A percentile compares a stretch with the other conserved stretches of the same genome.
Evolutionary conservation across 2,888 invertebrate species (phyloP).

Genomic region (Lycocerus yunnanus): DNA sequence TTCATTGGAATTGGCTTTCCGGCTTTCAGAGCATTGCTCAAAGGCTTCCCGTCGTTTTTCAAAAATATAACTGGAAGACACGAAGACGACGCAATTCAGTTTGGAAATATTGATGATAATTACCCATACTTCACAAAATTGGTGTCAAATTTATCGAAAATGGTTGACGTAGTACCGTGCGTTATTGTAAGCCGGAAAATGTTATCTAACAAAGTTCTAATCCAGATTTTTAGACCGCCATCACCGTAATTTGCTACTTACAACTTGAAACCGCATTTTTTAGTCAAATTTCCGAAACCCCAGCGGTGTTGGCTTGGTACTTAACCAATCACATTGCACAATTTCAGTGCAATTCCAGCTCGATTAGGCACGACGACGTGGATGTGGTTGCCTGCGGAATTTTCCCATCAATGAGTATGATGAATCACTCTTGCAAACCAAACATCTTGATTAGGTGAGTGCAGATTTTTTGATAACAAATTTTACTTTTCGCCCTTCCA

Average conservation of each 20-base stretch:
- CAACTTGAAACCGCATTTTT: slow-evolving; percentile 69
- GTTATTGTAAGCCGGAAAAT: slow-evolving; percentile 66
- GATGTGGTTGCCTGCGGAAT: slow-evolving; percentile 73
- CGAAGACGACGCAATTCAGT: slow-evolving; percentile 53
- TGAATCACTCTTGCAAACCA: slow-evolving; percentile 92
- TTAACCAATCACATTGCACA: slow-evolving; percentile 80
- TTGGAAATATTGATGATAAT: slow-evolving; percentile 52
- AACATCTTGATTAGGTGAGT: slow-evolving; percentile 74
- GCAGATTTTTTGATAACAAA: neutral
- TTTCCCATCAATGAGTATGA: slow-evolving; percentile 84
- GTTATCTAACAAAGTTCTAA: neutral
- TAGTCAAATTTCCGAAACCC: slow-evolving; percentile 12
- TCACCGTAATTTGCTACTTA: slow-evolving; percentile 69
- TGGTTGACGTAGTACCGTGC: slow-evolving; percentile 69
- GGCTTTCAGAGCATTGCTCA: slow-evolving; percentile 71
- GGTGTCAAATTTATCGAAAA: slow-evolving; percentile 73
- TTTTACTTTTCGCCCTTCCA: slow-evolving; percentile 47
- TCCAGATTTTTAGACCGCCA: slow-evolving; percentile 63
- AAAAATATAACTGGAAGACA: slow-evolving; percentile 51
- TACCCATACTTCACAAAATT: slow-evolving; percentile 73
- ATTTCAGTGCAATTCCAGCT: slow-evolving; percentile 49
- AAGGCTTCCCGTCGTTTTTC: slow-evolving; percentile 52
- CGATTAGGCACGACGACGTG: slow-evolving; percentile 50
- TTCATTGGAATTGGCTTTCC: slow-evolving; percentile 78
- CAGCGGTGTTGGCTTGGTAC: slow-evolving; percentile 62